phyloP scores from a whole-genome alignment of 2,888 invertebrate genomes.

The Schizaphis graminum region DNA sequence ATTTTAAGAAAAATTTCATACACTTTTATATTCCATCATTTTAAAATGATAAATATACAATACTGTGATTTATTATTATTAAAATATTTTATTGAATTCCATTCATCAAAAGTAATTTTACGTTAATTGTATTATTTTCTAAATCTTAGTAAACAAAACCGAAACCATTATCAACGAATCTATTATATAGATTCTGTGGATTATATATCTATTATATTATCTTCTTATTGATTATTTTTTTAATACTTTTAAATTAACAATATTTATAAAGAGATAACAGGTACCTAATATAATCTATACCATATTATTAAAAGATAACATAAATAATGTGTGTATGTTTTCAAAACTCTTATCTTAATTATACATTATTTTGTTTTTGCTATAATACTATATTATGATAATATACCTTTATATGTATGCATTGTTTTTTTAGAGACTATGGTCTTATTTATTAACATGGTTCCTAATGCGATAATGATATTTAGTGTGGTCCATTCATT shows the following conservation, averaged over 20 bases:
- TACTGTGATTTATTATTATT: neutral
- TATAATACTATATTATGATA: neutral
- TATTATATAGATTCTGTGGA: too few species aligned
- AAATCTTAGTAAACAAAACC: neutral
- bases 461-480: conserved; percentile 16
- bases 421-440: conserved; percentile 17
- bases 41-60: neutral
- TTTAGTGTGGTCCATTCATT: conserved; percentile 6
- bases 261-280: conserved; percentile 22
- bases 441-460: conserved; percentile 21
- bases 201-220: too few species aligned
- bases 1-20: neutral
- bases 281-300: conserved; percentile 15
- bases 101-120: neutral
- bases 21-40: neutral
- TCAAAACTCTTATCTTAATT: conserved; percentile 57
- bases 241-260: conserved; percentile 16
- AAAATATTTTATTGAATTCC: neutral
- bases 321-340: conserved; percentile 23
- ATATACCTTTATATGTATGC: neutral
- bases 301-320: conserved; percentile 44
- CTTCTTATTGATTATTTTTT: neutral
- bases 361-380: conserved; percentile 12
- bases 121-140: neutral
- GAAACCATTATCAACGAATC: neutral